Base-by-base conservation (phyloP, 2,113 vertebrate species). In the Anarrhichthys ocellatus region DNA sequence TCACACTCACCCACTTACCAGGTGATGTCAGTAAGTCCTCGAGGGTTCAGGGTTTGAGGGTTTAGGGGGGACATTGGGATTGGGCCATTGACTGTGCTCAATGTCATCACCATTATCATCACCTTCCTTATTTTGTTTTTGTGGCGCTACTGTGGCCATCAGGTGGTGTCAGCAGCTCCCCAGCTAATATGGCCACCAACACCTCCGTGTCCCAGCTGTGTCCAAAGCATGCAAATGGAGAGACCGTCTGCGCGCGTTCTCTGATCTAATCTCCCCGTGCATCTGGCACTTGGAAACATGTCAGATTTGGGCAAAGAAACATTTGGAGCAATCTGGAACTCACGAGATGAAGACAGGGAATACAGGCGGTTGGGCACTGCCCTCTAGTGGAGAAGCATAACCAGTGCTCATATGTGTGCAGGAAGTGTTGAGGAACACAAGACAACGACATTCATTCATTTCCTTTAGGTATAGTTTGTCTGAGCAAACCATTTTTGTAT, bases 351-450 rank as follows among this genome's bases (percentile, higher is more conserved):
- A 52, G 17, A 56, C 24, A 11, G 20, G 11, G n/a, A 48, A 27
- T 0, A 27, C 4, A 27, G 13, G 8, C 48, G 61, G 78, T 13
- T 14, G 22, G 0, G 46, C 36, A 76, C 86, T 91, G 78, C 85
- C 82, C 83, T 82, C 93, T 90, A 68, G 69, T 92, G 94, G 81
- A 15, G 3, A 74, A 52, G 62, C 8, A 13, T 0, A 18, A n/a
- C 20, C 58, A 62, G 42, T 81, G 29, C 78, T 86, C 17, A 22
- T 52, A 7, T 27, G 62, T 14, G 4, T 24, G n/a, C 3, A 46
- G 4, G 5, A n/a, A 3, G 10, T 58, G 38, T 52, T 52, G 18
- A 52, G 18, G 3, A 52, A 52, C 18, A 20, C 48, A 22, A 18
- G 46, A 48, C 6, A 65, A 65, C 14, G 24, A 14, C 1, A 65